A percentile compares a stretch with the other conserved stretches of the same genome.
These are phyloP conservation scores for Irena cyanogastra DNA, from an alignment of 2,113 vertebrate genomes.

Conservation along the genomic window DNA sequence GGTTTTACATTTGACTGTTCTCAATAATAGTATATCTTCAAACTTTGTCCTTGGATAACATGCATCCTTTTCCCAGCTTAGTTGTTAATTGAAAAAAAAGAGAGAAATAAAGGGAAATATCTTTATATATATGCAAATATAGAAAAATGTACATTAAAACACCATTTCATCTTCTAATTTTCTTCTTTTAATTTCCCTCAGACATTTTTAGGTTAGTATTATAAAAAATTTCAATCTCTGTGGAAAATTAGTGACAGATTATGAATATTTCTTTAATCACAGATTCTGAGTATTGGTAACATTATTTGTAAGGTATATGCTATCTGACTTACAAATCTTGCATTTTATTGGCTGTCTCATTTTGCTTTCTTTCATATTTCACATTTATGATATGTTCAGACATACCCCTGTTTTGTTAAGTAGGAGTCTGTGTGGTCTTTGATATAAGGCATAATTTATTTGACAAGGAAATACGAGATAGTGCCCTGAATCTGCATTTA, in stretches of 20 bases:
- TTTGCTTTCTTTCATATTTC: slow-evolving; percentile 90
- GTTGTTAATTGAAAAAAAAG: neutral
- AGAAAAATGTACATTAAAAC: neutral
- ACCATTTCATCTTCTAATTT: neutral
- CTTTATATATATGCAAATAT: neutral
- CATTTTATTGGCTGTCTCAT: slow-evolving; percentile 90
- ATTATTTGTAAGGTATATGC: slow-evolving; percentile 76
- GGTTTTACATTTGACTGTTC: neutral
- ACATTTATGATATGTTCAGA: slow-evolving; percentile 86
- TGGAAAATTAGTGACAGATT: slow-evolving; percentile 85
- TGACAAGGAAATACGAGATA: slow-evolving; percentile 82
- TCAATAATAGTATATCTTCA: neutral
- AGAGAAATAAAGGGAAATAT: neutral
- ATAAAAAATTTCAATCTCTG: slow-evolving; percentile 56
- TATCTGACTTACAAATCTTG: slow-evolving; percentile 84
- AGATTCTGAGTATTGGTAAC: slow-evolving; percentile 82
- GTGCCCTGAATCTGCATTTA: slow-evolving; percentile 82
- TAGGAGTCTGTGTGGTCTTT: slow-evolving; percentile 85
- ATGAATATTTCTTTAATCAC: slow-evolving; percentile 88
- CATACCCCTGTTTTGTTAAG: slow-evolving; percentile 84
- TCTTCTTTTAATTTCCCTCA: slow-evolving; percentile 29
- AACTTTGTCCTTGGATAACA: neutral
- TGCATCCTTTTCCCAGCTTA: neutral
- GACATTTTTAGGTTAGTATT: slow-evolving; percentile 30
- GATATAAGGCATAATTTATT: slow-evolving; percentile 88